phyloP scores from a whole-genome alignment of 2,797 vertebrate genomes.

The Sebastes vulpes region DNA sequence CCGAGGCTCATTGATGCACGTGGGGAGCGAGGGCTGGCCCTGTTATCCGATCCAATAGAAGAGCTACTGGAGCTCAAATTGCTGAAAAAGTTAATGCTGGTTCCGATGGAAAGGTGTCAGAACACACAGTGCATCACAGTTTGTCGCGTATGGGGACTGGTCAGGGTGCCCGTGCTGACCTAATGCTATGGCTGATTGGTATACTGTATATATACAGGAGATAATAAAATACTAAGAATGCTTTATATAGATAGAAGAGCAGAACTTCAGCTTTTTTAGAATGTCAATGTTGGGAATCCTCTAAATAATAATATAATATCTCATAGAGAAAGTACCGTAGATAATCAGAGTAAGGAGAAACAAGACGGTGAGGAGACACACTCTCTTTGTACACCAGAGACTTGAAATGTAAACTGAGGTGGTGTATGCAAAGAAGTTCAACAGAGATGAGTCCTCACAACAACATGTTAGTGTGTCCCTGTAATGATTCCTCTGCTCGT shows the following conservation, averaged over 20 bases:
- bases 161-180: rapidly evolving
- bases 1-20: no score
- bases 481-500: no score
- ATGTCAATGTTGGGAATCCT: not conserved
- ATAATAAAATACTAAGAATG: not conserved
- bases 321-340: not conserved
- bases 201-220: not conserved
- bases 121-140: no score
- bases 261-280: not conserved
- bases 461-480: no score
- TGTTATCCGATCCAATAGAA: no score
- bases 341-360: not conserved
- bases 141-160: no score
- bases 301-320: not conserved
- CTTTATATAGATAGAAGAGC: not conserved
- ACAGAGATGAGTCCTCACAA: not conserved
- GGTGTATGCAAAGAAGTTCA: not conserved
- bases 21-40: no score
- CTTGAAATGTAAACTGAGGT: not conserved
- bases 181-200: no score
- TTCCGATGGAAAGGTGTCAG: no score
- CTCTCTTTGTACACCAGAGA: not conserved
- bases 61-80: no score
- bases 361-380: not conserved
- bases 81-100: no score